Evolutionary conservation across 2,113 vertebrate species (phyloP), one percentile per base, ranked within the genome.

Genomic region (Phaethornis superciliosus): DNA sequence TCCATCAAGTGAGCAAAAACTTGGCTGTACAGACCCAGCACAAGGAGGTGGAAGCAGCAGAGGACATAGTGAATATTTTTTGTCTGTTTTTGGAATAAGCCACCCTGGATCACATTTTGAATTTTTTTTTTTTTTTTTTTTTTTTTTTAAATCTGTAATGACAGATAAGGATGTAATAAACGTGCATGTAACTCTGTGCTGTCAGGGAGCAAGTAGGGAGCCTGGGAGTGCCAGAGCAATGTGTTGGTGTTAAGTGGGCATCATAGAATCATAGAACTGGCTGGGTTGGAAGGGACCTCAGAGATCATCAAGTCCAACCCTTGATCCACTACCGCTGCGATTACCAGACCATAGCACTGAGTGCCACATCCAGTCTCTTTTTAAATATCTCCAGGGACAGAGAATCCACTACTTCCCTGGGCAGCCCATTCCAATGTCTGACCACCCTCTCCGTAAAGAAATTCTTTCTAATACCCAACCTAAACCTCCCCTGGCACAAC

Each of bases 211-310:
- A 51, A 81, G 75, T 32, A 14, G 26, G 60, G 54, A 95, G 40
- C 56, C 52, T 30, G 74, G 24, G 35, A 22, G 10, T 12, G 27
- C 59, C 13, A 5, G n/a, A 65, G 65, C 55, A 22, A 12, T 5
- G 0, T 0, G 0, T 40, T 62, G 62, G 12, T 52, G 49, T 49
- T 4, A 24, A 15, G 30, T 16, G 47, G 30, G 35, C 30, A 55
- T 12, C n/a, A n/a, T n/a, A n/a, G n/a, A n/a, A n/a, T n/a, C n/a
- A n/a, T n/a, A n/a, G n/a, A n/a, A n/a, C n/a, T n/a, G n/a, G n/a
- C n/a, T n/a, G n/a, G n/a, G n/a, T n/a, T n/a, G n/a, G n/a, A n/a
- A n/a, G n/a, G n/a, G n/a, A n/a, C n/a, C n/a, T n/a, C n/a, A n/a
- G n/a, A n/a, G n/a, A n/a, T n/a, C n/a, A n/a, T n/a, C n/a, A n/a